Conservation (phyloP, 2,888 invertebrate genomes). For the Drosophila tanythrix region DNA sequence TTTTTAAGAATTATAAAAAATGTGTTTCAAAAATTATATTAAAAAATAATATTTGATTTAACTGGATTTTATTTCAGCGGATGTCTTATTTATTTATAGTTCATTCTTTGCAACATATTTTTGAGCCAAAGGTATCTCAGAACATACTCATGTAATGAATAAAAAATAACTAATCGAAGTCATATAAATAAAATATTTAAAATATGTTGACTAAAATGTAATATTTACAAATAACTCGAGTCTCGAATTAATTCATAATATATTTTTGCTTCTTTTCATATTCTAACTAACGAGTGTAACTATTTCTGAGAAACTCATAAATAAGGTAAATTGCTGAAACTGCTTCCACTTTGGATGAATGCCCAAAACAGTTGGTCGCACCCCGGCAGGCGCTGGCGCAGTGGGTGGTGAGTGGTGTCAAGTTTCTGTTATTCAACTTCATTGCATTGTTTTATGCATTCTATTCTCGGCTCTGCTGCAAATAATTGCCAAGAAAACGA, state of each 20-base stretch:
- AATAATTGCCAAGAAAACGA: slow-evolving; percentile 47
- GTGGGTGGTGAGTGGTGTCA: slow-evolving; percentile 9
- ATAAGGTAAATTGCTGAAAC: slow-evolving; percentile 28
- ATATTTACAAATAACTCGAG: background rate
- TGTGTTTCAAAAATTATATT: background rate
- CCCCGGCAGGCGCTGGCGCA: background rate
- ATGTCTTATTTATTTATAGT: background rate
- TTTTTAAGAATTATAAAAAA: background rate
- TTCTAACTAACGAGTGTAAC: slow-evolving; percentile 20
- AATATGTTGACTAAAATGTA: background rate
- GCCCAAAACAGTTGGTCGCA: slow-evolving; percentile 21
- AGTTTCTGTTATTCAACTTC: slow-evolving; percentile 27
- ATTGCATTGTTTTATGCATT: slow-evolving; percentile 11
- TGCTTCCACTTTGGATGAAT: slow-evolving; percentile 38
- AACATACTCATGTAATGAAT: background rate
- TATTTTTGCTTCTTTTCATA: slow-evolving; percentile 8
- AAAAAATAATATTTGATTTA: background rate
- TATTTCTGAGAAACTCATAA: slow-evolving; percentile 28
- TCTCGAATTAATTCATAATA: background rate
- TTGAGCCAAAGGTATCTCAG: too few species aligned
- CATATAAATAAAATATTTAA: background rate
- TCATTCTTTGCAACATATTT: background rate
- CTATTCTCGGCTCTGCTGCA: slow-evolving; percentile 32
- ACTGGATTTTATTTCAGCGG: background rate
- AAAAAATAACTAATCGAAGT: background rate